Evolutionary conservation across 2,113 vertebrate species (phyloP).

Genomic region (Ceyx cyanopectus): DNA sequence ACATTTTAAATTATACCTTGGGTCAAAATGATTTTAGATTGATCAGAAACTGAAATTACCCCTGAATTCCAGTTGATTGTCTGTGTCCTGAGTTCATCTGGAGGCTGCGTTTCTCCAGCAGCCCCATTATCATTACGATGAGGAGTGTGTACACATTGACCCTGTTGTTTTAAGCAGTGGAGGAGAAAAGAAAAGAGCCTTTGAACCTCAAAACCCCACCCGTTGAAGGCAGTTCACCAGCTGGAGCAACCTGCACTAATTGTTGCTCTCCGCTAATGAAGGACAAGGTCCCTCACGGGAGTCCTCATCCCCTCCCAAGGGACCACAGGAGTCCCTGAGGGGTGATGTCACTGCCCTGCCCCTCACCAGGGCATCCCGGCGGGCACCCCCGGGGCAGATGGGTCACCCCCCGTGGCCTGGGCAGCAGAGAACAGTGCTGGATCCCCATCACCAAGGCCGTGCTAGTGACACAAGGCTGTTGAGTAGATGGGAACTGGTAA

Average conservation of each 20-base stretch:
- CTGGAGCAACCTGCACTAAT: fast-evolving
- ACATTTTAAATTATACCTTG: conserved; percentile 71
- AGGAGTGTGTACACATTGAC: not conserved
- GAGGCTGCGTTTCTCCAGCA: conserved; percentile 30
- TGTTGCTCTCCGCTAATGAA: not conserved
- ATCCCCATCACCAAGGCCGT: not conserved
- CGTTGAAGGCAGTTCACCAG: not conserved
- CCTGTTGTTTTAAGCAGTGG: not conserved
- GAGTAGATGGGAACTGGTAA: not conserved
- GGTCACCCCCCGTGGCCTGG: fast-evolving
- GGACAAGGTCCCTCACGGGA: not conserved
- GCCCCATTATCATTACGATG: conserved; percentile 10
- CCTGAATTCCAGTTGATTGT: conserved; percentile 56
- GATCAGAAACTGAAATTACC: conserved; percentile 69
- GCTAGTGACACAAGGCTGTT: not conserved
- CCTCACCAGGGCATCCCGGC: not conserved
- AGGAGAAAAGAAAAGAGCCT: not conserved
- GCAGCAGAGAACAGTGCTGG: not conserved
- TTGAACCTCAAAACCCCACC: not conserved
- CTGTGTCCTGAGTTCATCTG: conserved; percentile 48
- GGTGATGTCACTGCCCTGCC: fast-evolving
- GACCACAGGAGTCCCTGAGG: not conserved
- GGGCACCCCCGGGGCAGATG: too few relatives aligned
- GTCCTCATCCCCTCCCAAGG: fast-evolving
- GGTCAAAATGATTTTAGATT: conserved; percentile 72